phyloP scores from a whole-genome alignment of 2,888 invertebrate species.

The Drosophila birchii region DNA sequence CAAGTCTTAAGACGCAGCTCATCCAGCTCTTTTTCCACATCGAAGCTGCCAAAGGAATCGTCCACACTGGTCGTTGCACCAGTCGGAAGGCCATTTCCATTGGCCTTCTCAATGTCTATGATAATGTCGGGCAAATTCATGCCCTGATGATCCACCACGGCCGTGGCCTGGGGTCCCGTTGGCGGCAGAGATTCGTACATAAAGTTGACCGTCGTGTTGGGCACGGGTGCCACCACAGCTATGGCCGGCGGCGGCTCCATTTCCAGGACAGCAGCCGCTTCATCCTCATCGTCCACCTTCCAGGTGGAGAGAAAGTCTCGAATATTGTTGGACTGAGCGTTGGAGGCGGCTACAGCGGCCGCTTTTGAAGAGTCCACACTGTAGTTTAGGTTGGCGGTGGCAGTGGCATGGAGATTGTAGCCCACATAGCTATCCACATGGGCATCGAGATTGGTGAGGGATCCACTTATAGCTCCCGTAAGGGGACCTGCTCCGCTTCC shows the following conservation, averaged over 20 bases:
- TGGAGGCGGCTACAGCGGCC: slow-evolving; percentile 2
- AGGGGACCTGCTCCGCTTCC: slow-evolving; percentile 17
- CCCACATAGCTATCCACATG: slow-evolving; percentile 66
- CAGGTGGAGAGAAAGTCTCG: slow-evolving; percentile 84
- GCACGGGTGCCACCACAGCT: slow-evolving; percentile 55
- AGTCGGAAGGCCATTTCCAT: slow-evolving; percentile 44
- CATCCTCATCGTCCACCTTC: slow-evolving; percentile 85
- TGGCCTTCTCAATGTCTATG: slow-evolving; percentile 84
- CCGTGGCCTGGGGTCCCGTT: slow-evolving; percentile 71
- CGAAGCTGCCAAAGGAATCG: slow-evolving; percentile 75
- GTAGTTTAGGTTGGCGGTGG: slow-evolving; percentile 15
- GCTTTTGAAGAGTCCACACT: slow-evolving; percentile 23
- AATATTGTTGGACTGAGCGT: slow-evolving; percentile 76
- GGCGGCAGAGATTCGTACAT: slow-evolving; percentile 71
- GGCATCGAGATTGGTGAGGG: slow-evolving; percentile 60
- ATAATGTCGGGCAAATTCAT: slow-evolving; percentile 84
- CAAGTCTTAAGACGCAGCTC: slow-evolving; percentile 68
- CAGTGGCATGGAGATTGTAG: slow-evolving; percentile 54
- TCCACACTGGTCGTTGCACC: slow-evolving; percentile 36
- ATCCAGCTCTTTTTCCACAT: slow-evolving; percentile 82
- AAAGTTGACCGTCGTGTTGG: slow-evolving; percentile 34
- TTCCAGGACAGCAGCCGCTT: slow-evolving; percentile 30
- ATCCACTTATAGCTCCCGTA: background rate
- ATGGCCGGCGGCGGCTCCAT: slow-evolving; percentile 32
- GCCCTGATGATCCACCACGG: slow-evolving; percentile 71